Conservation (phyloP, 2,797 vertebrate species). For the Takifugu ocellatus region DNA sequence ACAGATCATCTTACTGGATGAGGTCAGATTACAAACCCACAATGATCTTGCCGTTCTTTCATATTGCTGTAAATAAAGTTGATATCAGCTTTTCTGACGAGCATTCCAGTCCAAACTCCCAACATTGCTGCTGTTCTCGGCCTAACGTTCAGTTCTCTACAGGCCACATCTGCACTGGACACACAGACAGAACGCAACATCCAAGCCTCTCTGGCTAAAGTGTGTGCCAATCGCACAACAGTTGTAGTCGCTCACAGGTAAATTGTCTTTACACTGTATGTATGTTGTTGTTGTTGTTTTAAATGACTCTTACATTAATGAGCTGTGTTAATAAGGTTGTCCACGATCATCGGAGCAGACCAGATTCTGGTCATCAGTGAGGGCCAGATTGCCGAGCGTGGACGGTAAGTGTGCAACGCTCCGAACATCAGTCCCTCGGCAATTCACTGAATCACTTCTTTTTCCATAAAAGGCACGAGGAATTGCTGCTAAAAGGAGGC, state of each 20-base stretch:
- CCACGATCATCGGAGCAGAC: conserved; percentile 89
- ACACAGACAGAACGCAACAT: conserved; percentile 94
- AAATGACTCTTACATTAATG: background rate
- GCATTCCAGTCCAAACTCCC: too few species aligned
- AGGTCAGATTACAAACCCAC: conserved; percentile 72
- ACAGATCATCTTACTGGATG: conserved; percentile 89
- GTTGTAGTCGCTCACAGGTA: conserved; percentile 95
- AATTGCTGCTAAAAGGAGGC: conserved; percentile 83
- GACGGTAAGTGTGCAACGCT: conserved; percentile 75
- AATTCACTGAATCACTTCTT: background rate
- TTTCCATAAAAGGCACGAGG: conserved; percentile 80
- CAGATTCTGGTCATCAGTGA: conserved; percentile 91
- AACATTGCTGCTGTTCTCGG: too few species aligned
- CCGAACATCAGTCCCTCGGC: background rate
- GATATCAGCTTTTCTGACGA: too few species aligned
- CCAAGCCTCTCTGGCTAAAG: conserved; percentile 88
- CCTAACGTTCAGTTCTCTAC: conserved; percentile 1
- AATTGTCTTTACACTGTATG: background rate
- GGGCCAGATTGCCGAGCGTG: conserved; percentile 83
- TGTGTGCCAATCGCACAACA: conserved; percentile 87
- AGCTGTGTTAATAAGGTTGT: conserved; percentile 75
- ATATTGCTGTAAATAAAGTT: too few species aligned
- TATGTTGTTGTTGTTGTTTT: background rate
- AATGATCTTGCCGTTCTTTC: background rate
- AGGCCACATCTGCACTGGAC: conserved; percentile 95